phyloP scores from a whole-genome alignment of 2,113 vertebrate species.

The Protobothrops mucrosquamatus region DNA sequence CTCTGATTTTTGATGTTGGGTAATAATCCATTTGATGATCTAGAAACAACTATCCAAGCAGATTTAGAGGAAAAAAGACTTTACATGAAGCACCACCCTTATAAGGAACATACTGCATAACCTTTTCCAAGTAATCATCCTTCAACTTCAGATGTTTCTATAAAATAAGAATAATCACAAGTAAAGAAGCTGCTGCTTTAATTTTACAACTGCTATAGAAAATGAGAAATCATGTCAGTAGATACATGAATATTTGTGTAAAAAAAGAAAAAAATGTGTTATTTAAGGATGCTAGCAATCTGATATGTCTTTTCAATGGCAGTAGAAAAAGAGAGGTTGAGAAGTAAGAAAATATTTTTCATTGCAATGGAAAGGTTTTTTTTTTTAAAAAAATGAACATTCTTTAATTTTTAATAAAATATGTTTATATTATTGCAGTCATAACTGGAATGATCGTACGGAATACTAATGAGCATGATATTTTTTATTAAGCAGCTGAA shows the following conservation, averaged over 20 bases:
- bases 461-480: slow-evolving; percentile 62
- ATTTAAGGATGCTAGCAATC: slow-evolving; percentile 55
- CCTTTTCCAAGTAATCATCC: slow-evolving; percentile 58
- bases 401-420: slow-evolving; percentile 75
- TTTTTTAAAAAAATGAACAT: slow-evolving; percentile 63
- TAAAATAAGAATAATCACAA: slow-evolving; percentile 37
- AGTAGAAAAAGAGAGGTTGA: slow-evolving; percentile 22
- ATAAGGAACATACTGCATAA: not conserved
- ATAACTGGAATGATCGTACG: slow-evolving; percentile 38
- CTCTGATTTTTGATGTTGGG: not conserved
- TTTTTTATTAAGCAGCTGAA: slow-evolving; percentile 47
- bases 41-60: not conserved
- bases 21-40: not conserved
- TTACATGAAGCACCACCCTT: not conserved
- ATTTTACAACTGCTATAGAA: not conserved
- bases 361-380: slow-evolving; percentile 61
- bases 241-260: not conserved
- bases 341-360: slow-evolving; percentile 65
- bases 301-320: slow-evolving; percentile 54
- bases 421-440: slow-evolving; percentile 61
- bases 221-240: not conserved
- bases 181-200: not conserved
- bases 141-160: slow-evolving; percentile 35
- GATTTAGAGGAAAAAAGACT: not conserved
- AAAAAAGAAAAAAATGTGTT: slow-evolving; percentile 34